Conservation (phyloP, 2,797 vertebrate genomes). For the Morus bassanus region DNA sequence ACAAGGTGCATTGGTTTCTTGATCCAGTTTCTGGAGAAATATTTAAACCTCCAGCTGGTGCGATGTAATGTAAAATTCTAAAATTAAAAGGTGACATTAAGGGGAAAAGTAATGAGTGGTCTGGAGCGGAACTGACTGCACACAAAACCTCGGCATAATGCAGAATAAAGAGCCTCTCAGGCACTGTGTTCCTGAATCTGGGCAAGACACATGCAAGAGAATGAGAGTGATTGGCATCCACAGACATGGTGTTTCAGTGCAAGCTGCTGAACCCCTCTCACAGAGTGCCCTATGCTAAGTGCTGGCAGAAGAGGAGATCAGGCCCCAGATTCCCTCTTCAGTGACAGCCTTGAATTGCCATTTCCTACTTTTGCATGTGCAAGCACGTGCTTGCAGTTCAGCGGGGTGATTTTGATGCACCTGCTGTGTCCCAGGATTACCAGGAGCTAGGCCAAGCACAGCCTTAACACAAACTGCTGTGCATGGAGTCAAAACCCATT, state of each 20-base stretch:
- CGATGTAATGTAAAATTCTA: not conserved
- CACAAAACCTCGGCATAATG: not conserved
- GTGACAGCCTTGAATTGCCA: not conserved
- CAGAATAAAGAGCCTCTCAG: not conserved
- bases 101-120: not conserved
- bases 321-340: not conserved
- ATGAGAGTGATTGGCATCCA: not conserved
- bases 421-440: not conserved
- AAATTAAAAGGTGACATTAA: not conserved
- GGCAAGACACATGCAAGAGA: not conserved
- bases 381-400: not conserved
- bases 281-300: not conserved
- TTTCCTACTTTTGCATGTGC: not conserved
- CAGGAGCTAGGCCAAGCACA: not conserved
- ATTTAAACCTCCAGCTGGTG: slow-evolving; percentile 12
- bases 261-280: not conserved
- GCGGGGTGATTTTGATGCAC: not conserved
- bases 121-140: not conserved
- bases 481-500: not conserved
- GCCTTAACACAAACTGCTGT: not conserved
- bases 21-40: slow-evolving; percentile 27
- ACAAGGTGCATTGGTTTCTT: slow-evolving; percentile 12
- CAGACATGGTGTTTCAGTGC: not conserved
- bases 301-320: not conserved
- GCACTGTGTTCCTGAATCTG: not conserved